Percentiles rank a stretch among this genome's conserved stretches.
phyloP scores from a whole-genome alignment of 2,888 invertebrate species.

The Dynastes tityus region DNA sequence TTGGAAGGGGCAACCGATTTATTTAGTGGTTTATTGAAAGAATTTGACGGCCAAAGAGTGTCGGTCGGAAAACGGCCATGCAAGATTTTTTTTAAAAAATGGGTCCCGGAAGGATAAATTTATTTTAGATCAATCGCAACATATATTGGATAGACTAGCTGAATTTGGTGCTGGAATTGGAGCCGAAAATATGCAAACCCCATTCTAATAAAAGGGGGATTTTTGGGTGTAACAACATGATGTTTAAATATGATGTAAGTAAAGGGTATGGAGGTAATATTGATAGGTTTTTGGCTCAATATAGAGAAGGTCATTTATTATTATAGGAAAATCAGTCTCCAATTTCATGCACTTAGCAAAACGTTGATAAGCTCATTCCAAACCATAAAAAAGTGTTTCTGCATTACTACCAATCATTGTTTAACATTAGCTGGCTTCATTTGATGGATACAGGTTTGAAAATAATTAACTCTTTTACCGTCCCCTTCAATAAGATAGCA shows the following conservation, averaged over 20 bases:
- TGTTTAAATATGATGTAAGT: slow-evolving; percentile 58
- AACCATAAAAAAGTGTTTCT: no score
- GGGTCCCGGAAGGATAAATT: slow-evolving; percentile 28
- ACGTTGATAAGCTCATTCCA: no score
- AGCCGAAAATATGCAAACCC: slow-evolving; percentile 23
- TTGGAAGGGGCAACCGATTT: slow-evolving; percentile 7
- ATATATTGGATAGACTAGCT: slow-evolving; percentile 27
- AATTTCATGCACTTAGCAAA: no score
- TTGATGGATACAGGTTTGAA: no score
- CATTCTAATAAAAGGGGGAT: slow-evolving; percentile 60
- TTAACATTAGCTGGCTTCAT: no score
- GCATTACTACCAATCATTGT: no score
- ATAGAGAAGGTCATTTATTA: no score
- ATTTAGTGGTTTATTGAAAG: neutral
- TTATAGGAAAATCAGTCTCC: no score
- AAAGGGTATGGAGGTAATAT: no score
- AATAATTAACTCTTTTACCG: no score
- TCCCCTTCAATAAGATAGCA: no score
- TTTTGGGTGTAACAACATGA: slow-evolving; percentile 61
- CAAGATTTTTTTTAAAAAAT: slow-evolving; percentile 3
- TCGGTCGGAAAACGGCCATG: neutral
- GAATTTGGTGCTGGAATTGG: neutral
- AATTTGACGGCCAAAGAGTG: neutral
- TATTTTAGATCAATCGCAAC: slow-evolving; percentile 12
- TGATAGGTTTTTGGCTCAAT: no score